Evolutionary conservation across 1,140 invertebrate genomes (phyloP).

Genomic region (Dendroctonus ponderosae): DNA sequence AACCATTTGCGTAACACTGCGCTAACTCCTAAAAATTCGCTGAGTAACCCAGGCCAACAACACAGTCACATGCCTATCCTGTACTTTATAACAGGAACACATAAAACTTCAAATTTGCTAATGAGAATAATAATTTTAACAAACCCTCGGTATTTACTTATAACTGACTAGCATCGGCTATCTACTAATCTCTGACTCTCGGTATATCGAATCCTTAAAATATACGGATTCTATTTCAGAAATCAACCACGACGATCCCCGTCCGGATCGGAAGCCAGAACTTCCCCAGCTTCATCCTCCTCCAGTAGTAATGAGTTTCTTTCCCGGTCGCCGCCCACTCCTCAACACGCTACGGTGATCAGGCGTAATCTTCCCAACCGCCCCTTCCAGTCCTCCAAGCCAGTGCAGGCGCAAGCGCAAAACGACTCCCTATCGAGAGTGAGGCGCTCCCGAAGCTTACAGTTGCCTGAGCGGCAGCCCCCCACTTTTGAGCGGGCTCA

Average conservation of each 20-base stretch:
- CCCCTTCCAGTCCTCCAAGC: slow-evolving; percentile 10
- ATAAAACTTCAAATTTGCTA: no score
- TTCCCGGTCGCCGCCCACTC: slow-evolving; percentile 44
- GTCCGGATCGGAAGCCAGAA: slow-evolving; percentile 51
- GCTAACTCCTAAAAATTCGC: no score
- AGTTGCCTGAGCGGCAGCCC: slow-evolving; percentile 57
- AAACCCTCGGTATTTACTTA: no score
- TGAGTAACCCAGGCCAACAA: no score
- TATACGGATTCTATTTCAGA: slow-evolving; percentile 1
- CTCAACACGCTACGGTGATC: slow-evolving; percentile 43
- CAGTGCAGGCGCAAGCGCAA: slow-evolving; percentile 21
- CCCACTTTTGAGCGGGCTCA: slow-evolving; percentile 43
- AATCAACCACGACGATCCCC: slow-evolving; percentile 53
- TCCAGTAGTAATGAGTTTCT: slow-evolving; percentile 52
- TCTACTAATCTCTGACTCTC: no score
- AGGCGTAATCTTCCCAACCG: slow-evolving; percentile 43
- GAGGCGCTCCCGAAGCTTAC: slow-evolving; percentile 57
- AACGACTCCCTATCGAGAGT: slow-evolving; percentile 53
- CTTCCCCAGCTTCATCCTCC: slow-evolving; percentile 54
- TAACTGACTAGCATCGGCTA: no score
- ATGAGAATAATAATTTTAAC: no score
- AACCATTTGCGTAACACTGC: no score
- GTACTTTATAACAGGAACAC: no score
- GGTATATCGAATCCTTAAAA: no score
- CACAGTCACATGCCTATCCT: no score